Conservation (phyloP, 2,113 vertebrate genomes). For the Eptesicus fuscus region DNA sequence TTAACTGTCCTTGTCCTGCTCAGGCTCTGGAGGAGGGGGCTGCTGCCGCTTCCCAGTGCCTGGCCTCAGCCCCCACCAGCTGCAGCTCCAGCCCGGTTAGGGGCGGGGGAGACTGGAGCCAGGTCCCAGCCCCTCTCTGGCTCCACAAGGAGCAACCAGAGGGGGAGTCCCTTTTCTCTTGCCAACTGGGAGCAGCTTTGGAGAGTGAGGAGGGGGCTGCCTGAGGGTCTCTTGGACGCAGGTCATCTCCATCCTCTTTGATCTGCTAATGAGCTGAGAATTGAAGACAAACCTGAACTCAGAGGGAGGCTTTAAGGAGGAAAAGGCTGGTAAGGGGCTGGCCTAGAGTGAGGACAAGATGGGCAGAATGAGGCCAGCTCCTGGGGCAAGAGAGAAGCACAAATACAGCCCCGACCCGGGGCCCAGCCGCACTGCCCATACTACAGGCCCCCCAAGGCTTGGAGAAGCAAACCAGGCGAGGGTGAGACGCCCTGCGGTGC, state of each 20-base stretch:
- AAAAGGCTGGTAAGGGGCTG: not conserved
- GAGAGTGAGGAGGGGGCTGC: not conserved
- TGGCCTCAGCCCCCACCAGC: conserved; percentile 55
- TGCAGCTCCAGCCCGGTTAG: conserved; percentile 1
- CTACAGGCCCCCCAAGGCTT: not conserved
- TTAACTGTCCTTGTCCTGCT: conserved; percentile 82
- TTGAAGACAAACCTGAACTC: not conserved
- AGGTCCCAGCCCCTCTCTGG: not conserved
- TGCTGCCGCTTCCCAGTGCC: conserved; percentile 76
- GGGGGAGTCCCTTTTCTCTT: not conserved
- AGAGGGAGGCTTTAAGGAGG: not conserved
- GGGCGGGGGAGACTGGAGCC: conserved; percentile 47
- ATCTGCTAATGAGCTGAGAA: conserved; percentile 45
- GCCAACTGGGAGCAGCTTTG: not conserved
- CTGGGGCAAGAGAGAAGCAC: not conserved
- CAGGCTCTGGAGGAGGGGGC: conserved; percentile 77
- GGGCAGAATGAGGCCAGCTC: conserved; percentile 61
- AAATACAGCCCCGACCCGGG: accelerated
- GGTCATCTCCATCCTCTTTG: conserved; percentile 31
- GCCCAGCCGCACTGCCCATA: not conserved
- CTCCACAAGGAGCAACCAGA: not conserved
- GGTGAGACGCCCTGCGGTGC: not conserved
- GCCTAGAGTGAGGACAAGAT: not conserved
- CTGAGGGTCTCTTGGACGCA: not conserved
- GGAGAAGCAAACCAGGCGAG: not conserved